These are phyloP conservation scores for Cromileptes altivelis DNA, from an alignment of 2,113 vertebrate species.

Conservation along the genomic window DNA sequence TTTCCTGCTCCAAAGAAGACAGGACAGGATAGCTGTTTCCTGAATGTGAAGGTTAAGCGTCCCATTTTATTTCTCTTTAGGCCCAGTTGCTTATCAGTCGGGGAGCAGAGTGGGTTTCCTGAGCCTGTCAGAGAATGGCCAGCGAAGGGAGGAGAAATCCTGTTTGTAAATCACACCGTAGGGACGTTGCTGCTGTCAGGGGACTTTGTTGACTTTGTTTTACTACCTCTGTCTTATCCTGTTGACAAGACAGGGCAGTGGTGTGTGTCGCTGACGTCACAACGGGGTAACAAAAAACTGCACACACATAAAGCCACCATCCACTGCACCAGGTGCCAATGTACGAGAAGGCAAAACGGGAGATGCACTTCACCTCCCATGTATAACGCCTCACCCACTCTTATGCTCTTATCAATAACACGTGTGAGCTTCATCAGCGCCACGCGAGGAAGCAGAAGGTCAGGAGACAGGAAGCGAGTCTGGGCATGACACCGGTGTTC, in stretches of 20 bases:
- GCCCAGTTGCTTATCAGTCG: constrained; percentile 74
- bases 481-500: constrained; percentile 28
- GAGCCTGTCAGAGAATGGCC: constrained; percentile 73
- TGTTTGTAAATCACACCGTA: constrained; percentile 79
- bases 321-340: constrained; percentile 58
- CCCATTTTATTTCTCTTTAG: constrained; percentile 37
- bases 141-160: constrained; percentile 73
- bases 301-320: constrained; percentile 41
- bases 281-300: constrained; percentile 30
- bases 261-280: constrained; percentile 70
- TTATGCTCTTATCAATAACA: constrained; percentile 42
- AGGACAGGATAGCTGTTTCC: constrained; percentile 55
- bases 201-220: constrained; percentile 79
- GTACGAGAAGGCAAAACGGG: constrained; percentile 46
- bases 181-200: constrained; percentile 66
- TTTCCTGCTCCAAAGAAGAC: constrained; percentile 66
- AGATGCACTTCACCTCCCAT: constrained; percentile 78
- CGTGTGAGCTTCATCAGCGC: constrained; percentile 38
- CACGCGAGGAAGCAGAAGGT: constrained; percentile 57
- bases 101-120: constrained; percentile 74
- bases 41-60: constrained; percentile 41
- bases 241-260: constrained; percentile 67
- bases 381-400: constrained; percentile 61
- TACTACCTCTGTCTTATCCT: constrained; percentile 76
- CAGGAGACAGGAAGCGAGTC: constrained; percentile 50